Base-by-base conservation (phyloP, 2,888 invertebrate genomes). In the Eupithecia insigniata region DNA sequence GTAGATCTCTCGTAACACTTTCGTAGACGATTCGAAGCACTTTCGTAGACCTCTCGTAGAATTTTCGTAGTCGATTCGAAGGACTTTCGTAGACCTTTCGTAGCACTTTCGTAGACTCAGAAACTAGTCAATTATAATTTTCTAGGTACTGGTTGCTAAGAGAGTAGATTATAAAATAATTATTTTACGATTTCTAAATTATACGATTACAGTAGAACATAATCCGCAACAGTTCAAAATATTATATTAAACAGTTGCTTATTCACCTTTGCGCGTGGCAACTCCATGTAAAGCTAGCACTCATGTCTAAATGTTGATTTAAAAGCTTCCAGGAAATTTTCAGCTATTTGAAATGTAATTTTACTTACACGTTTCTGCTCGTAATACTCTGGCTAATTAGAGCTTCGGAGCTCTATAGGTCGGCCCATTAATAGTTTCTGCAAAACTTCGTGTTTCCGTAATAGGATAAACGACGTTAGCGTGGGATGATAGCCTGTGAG, bases 331-430 rank as follows among this genome's bases (percentile, higher is more conserved):
- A 64, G 43, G 55, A 55, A 36, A 66, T 61, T 28, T 22, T 36
- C 65, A 70, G 30, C 51, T 68, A 51, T 70, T 68, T 51, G 62
- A 55, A 74, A 74, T 74, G 55, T 46, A 76, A 69, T 74, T 60
- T 64, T 73, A 71, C 73, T 69, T 62, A 70, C 66, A 70, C 70
- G 66, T 73, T 66, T 74, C 61, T 34, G 34, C n/a, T 69, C 69
- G 74, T 75, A 74, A 74, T 70, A 72, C 70, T 70, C 74, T 70
- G 75, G 60, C 73, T 79, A 78, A 79, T 77, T 79, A 77, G 72
- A 76, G 75, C 73, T 75, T 74, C 72, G n/a, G n/a, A n/a, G n/a
- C n/a, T n/a, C n/a, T n/a, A n/a, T n/a, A n/a, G n/a, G n/a, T n/a
- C n/a, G 71, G 67, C 66, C 70, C 76, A 78, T 79, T 78, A 78